phyloP scores from a whole-genome alignment of 2,797 vertebrate genomes.

The Hyperoplus immaculatus region DNA sequence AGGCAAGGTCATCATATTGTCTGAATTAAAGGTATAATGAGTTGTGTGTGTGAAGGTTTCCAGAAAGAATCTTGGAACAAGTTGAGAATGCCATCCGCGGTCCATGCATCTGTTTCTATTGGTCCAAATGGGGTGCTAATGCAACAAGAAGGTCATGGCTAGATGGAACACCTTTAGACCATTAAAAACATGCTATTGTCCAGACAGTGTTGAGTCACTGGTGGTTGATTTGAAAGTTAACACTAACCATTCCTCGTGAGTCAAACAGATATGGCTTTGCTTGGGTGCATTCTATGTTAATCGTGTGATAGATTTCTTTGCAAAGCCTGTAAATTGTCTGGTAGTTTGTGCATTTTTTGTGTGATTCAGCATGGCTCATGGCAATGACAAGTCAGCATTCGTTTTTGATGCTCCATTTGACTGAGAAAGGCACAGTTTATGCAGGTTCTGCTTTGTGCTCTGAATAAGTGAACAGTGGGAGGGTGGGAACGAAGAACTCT shows the following conservation, averaged over 20 bases:
- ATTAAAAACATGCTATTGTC: constrained; percentile 60
- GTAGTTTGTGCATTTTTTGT: constrained; percentile 21
- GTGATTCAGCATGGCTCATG: constrained; percentile 44
- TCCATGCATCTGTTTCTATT: constrained; percentile 25
- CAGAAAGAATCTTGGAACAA: constrained; percentile 32
- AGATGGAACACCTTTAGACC: constrained; percentile 43
- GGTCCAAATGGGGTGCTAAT: constrained; percentile 39
- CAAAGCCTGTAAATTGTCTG: constrained; percentile 25
- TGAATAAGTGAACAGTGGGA: constrained; percentile 40
- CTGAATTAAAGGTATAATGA: constrained; percentile 48
- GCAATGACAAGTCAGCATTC: constrained; percentile 28
- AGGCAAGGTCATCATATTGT: constrained; percentile 52
- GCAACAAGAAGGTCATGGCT: constrained; percentile 46
- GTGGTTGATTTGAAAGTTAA: constrained; percentile 68
- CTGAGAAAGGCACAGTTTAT: constrained; percentile 10
- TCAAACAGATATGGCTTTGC: constrained; percentile 61
- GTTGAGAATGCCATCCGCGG: constrained; percentile 35
- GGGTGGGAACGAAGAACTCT: constrained; percentile 26
- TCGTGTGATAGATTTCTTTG: constrained; percentile 20
- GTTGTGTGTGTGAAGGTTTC: constrained; percentile 47
- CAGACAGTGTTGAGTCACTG: constrained; percentile 82
- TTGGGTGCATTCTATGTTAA: constrained; percentile 33
- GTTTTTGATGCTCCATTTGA: constrained; percentile 38
- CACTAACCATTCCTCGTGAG: constrained; percentile 69
- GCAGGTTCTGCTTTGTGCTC: constrained; percentile 43